A percentile compares a stretch with the other conserved stretches of the same genome.
Evolutionary conservation across 2,888 invertebrate species (phyloP).

Genomic region (Hemicrepidius hirtus): DNA sequence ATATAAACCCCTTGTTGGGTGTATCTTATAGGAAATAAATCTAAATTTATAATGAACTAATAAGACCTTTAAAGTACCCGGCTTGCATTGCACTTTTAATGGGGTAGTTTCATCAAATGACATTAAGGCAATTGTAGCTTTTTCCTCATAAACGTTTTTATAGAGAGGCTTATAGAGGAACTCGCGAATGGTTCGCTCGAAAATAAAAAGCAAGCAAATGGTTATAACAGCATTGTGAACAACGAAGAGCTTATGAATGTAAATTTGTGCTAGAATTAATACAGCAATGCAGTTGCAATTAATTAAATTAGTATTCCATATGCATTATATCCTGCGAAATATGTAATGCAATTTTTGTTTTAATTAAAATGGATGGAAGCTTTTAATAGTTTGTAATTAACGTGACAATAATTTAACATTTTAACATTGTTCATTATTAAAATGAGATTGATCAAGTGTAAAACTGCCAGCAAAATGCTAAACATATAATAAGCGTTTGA

Average conservation of each 20-base stretch:
- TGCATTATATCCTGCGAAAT: neutral
- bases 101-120: slow-evolving; percentile 3
- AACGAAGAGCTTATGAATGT: neutral
- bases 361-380: no score
- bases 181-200: neutral
- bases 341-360: no score
- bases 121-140: neutral
- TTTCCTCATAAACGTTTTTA: neutral
- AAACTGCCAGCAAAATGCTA: no score
- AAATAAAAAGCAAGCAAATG: neutral
- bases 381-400: no score
- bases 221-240: neutral
- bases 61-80: neutral
- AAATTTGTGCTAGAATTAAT: neutral
- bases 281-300: slow-evolving; percentile 4
- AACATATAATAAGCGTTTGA: no score
- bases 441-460: no score
- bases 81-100: slow-evolving; percentile 5
- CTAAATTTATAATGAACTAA: no score
- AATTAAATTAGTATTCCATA: neutral
- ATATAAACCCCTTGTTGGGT: no score
- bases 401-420: no score
- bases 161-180: neutral
- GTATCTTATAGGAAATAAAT: no score
- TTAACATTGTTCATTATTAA: no score